Conservation (phyloP, 2,113 vertebrate species). For the Vireo altiloquus region DNA sequence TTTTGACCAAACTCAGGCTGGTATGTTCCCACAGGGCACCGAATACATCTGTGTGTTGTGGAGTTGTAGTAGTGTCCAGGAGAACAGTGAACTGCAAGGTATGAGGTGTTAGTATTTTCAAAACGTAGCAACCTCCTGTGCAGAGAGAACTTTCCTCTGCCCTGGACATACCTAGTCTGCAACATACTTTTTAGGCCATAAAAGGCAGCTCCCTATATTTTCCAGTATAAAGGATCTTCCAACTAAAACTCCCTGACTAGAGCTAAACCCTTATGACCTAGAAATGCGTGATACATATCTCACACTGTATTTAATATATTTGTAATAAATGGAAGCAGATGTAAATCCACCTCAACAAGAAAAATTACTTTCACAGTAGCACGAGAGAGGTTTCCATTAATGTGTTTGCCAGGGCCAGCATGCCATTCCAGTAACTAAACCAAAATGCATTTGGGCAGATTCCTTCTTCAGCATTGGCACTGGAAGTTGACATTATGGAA, state of each 20-base stretch:
- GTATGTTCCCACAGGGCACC: conserved; percentile 78
- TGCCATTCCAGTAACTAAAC: not conserved
- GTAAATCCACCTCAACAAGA: not conserved
- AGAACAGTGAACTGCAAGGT: conserved; percentile 78
- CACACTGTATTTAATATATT: not conserved
- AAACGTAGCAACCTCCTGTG: not conserved
- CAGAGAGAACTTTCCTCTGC: not conserved
- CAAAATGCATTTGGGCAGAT: not conserved
- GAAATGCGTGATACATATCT: fast-evolving
- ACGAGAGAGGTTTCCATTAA: not conserved
- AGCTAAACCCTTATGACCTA: not conserved
- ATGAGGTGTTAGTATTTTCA: not conserved
- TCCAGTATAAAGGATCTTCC: not conserved
- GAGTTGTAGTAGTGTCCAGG: conserved; percentile 82
- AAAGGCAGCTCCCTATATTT: not conserved
- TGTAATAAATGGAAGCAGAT: not conserved
- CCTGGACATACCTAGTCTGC: not conserved
- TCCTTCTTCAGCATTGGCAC: not conserved
- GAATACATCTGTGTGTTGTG: conserved; percentile 76
- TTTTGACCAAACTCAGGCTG: conserved; percentile 84
- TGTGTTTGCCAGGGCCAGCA: not conserved
- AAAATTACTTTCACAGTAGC: not conserved
- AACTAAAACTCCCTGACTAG: not conserved
- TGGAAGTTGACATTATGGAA: not conserved
- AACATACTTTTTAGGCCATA: not conserved